These are phyloP conservation scores for Sula dactylatra DNA, from an alignment of 2,113 vertebrate genomes.

Conservation along the genomic window DNA sequence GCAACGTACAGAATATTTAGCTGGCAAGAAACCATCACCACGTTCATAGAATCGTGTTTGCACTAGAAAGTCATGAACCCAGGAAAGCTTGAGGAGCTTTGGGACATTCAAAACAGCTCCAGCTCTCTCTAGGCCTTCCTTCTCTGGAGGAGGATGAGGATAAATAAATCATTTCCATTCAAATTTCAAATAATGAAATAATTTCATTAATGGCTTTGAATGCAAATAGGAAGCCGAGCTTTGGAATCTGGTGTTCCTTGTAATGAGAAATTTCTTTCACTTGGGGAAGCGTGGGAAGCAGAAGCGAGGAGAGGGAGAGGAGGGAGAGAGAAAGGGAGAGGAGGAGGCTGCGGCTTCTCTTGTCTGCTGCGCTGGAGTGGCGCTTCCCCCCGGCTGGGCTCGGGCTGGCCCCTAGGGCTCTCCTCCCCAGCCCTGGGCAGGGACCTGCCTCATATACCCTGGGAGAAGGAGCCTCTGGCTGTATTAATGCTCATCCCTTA, in stretches of 20 bases:
- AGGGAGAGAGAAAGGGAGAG: not conserved
- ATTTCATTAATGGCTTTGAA: not conserved
- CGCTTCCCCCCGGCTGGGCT: not conserved
- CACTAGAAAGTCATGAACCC: conserved; percentile 1
- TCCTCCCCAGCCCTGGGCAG: fast-evolving
- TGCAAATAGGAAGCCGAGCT: not conserved
- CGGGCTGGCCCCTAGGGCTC: not conserved
- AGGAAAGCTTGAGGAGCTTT: not conserved
- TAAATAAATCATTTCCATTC: not conserved
- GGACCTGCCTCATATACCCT: not conserved
- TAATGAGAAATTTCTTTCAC: not conserved
- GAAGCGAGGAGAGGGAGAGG: not conserved
- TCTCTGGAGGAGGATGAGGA: not conserved
- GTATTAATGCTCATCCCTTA: not conserved
- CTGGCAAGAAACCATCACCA: not conserved
- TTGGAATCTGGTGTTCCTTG: not conserved
- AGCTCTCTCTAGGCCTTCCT: not conserved
- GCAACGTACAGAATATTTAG: conserved; percentile 32
- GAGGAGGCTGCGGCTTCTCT: fast-evolving
- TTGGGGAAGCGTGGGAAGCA: not conserved
- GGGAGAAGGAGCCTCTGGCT: not conserved
- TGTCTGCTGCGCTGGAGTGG: not conserved
- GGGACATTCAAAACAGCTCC: not conserved
- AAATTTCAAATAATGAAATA: not conserved
- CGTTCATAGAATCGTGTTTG: not conserved